Evolutionary conservation across 1,140 invertebrate genomes (phyloP).

Genomic region (Formica exsecta): DNA sequence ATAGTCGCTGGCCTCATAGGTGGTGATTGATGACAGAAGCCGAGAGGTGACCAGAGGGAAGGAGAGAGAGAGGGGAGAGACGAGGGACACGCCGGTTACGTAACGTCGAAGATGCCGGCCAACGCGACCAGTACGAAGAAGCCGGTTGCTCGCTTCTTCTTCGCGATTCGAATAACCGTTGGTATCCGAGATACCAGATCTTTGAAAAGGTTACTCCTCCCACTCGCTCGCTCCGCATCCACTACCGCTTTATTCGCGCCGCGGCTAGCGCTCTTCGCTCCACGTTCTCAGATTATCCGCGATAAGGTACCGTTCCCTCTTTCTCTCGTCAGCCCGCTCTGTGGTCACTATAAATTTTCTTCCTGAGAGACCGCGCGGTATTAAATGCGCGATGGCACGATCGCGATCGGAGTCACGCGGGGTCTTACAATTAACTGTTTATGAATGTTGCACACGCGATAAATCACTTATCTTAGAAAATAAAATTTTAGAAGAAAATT

Average conservation of each 20-base stretch:
- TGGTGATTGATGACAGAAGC: slow-evolving; percentile 52
- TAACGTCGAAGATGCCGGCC: slow-evolving; percentile 66
- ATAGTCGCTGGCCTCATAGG: slow-evolving; percentile 56
- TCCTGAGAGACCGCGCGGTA: slow-evolving; percentile 6
- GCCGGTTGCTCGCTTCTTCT: slow-evolving; percentile 41
- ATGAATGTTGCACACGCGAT: neutral
- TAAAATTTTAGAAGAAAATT: neutral
- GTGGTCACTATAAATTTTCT: slow-evolving; percentile 47
- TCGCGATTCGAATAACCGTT: slow-evolving; percentile 65
- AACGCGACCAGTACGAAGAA: slow-evolving; percentile 41
- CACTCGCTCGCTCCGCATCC: slow-evolving; percentile 29
- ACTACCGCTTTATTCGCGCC: slow-evolving; percentile 32
- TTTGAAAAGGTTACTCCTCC: slow-evolving; percentile 42
- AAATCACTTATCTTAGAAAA: neutral
- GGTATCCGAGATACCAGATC: slow-evolving; percentile 63
- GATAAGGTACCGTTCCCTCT: slow-evolving; percentile 57
- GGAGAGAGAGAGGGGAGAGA: neutral
- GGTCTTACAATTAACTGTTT: neutral
- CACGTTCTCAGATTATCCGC: slow-evolving; percentile 66
- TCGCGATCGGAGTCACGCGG: neutral
- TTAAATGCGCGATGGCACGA: slow-evolving; percentile 44
- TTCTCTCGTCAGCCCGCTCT: slow-evolving; percentile 17
- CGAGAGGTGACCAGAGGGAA: neutral
- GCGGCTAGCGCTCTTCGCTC: slow-evolving; percentile 40
- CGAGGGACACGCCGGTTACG: slow-evolving; percentile 59